These are phyloP conservation scores for Plutomurus gul DNA, from an alignment of 1,140 invertebrate genomes.

Conservation along the genomic window DNA sequence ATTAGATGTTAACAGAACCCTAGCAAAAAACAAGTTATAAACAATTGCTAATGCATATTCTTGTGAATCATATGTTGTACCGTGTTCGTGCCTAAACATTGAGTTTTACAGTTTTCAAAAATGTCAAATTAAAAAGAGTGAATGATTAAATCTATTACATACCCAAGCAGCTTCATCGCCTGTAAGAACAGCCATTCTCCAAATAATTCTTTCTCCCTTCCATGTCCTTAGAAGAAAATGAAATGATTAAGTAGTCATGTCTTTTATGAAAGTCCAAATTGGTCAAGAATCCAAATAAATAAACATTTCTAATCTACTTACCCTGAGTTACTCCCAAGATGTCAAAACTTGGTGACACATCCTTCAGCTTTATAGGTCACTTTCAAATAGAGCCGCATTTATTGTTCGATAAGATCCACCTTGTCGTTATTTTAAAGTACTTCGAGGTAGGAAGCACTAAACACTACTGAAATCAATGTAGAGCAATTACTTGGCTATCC, in stretches of 20 bases:
- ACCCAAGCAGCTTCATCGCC: conserved; percentile 30
- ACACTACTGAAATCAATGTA: too few relatives aligned
- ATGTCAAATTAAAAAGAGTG: too few relatives aligned
- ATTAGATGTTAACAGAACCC: too few relatives aligned
- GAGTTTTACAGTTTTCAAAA: too few relatives aligned
- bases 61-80: too few relatives aligned
- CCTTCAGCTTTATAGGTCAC: conserved; percentile 17
- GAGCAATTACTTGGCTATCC: too few relatives aligned
- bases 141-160: too few relatives aligned
- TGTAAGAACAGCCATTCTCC: conserved; percentile 36
- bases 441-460: too few relatives aligned
- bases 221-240: conserved; percentile 21
- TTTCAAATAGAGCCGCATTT: not conserved
- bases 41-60: too few relatives aligned
- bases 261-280: not conserved
- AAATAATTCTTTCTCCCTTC: not conserved
- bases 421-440: too few relatives aligned
- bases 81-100: too few relatives aligned
- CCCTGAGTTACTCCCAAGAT: conserved; percentile 9
- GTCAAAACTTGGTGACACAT: conserved; percentile 31
- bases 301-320: not conserved
- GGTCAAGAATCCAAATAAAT: not conserved
- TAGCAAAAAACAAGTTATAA: too few relatives aligned
- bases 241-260: not conserved
- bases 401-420: not conserved